Evolutionary conservation across 2,113 vertebrate species (phyloP).

Genomic region (Smithornis capensis): DNA sequence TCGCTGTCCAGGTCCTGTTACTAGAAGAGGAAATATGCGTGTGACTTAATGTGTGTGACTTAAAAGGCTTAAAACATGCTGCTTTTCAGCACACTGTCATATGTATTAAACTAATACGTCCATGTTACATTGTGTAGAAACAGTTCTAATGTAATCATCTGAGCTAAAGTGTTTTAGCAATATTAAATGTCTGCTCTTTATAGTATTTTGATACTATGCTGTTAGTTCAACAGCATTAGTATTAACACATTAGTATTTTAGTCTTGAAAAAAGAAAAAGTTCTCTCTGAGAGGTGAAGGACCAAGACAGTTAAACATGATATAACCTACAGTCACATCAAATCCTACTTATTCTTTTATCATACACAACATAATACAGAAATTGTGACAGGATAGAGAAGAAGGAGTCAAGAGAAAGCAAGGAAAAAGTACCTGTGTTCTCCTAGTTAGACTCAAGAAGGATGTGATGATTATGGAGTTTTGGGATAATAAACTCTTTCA

Average conservation of each 20-base stretch:
- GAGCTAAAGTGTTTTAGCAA: not conserved
- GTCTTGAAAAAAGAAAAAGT: not conserved
- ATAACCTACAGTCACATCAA: not conserved
- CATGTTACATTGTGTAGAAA: not conserved
- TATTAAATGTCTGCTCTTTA: not conserved
- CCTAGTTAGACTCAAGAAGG: not conserved
- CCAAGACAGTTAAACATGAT: not conserved
- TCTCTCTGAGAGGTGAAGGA: not conserved
- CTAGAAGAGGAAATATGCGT: not conserved
- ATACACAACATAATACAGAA: not conserved
- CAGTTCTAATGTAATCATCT: not conserved
- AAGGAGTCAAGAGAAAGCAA: not conserved
- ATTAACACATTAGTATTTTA: not conserved
- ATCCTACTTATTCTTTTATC: not conserved
- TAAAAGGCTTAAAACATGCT: not conserved
- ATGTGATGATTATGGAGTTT: fast-evolving
- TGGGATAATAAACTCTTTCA: not conserved
- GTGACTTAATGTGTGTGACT: too few species aligned
- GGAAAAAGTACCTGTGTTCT: not conserved
- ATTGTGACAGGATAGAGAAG: not conserved
- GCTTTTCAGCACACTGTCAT: not conserved
- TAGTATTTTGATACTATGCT: not conserved
- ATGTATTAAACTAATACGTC: not conserved
- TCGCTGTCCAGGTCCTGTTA: not conserved
- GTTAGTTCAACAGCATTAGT: not conserved